phyloP scores from a whole-genome alignment of 2,888 invertebrate genomes.

The Folsomia manolachei region DNA sequence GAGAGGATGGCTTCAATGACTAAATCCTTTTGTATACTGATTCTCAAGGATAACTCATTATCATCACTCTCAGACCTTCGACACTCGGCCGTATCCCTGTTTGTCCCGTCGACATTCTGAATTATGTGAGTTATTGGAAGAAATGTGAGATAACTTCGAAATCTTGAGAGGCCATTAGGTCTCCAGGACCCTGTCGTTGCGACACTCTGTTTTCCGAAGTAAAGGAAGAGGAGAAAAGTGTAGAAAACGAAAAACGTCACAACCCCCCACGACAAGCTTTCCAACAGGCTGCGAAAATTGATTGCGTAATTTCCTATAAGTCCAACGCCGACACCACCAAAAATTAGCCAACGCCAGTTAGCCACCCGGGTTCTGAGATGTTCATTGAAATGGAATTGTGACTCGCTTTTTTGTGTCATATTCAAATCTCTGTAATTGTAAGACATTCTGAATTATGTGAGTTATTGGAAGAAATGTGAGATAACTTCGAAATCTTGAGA shows the following conservation, averaged over 20 bases:
- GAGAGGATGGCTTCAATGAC: constrained; percentile 57
- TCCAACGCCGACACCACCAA: constrained; percentile 24
- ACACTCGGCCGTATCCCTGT: background rate
- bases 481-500: constrained; percentile 41
- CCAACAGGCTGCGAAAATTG: background rate
- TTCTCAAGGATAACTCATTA: constrained; percentile 35
- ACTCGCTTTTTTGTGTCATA: background rate
- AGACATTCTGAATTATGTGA: constrained; percentile 41
- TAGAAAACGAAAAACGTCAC: constrained; percentile 21
- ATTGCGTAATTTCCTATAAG: constrained; percentile 19
- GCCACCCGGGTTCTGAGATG: background rate
- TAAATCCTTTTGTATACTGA: constrained; percentile 45
- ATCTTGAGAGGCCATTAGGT: constrained; percentile 31
- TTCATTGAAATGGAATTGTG: constrained; percentile 14
- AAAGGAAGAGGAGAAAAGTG: constrained; percentile 16
- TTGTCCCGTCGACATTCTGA: constrained; percentile 19
- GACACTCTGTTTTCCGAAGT: background rate
- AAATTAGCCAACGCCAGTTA: constrained; percentile 26
- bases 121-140: constrained; percentile 48
- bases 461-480: constrained; percentile 48
- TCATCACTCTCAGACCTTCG: no score
- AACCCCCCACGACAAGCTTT: constrained; percentile 19
- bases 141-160: constrained; percentile 47
- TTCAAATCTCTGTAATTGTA: constrained; percentile 8
- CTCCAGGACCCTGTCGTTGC: constrained; percentile 4